phyloP scores from a whole-genome alignment of 1,140 invertebrate species.

The Zaprionus ornatus region DNA sequence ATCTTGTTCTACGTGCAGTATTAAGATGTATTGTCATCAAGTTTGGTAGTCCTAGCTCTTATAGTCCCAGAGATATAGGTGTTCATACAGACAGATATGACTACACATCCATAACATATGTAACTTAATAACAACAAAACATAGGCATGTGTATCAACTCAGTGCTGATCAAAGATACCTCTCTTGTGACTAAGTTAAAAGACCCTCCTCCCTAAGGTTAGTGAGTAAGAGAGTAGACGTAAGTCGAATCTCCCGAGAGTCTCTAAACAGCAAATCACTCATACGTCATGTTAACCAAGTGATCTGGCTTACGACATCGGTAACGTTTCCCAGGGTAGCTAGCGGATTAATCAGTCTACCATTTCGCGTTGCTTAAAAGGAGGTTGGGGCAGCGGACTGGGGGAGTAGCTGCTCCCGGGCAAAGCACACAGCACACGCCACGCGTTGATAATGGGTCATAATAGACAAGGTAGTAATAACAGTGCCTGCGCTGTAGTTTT shows the following conservation, averaged over 20 bases:
- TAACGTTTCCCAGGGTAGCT: background rate
- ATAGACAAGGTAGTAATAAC: conserved; percentile 29
- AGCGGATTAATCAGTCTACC: conserved; percentile 9
- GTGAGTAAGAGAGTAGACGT: no score
- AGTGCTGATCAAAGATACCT: no score
- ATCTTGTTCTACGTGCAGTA: no score
- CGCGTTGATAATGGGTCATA: conserved; percentile 21
- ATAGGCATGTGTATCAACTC: no score
- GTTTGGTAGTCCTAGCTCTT: no score
- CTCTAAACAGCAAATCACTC: background rate
- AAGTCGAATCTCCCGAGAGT: background rate
- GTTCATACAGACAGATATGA: no score
- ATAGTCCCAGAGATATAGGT: no score
- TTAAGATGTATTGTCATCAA: no score
- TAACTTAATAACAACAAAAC: no score
- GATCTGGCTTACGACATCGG: background rate
- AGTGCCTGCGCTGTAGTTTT: background rate
- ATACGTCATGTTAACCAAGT: background rate
- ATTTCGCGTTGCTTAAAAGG: background rate
- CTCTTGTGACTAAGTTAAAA: no score
- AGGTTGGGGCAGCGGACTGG: background rate
- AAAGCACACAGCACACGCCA: conserved; percentile 15
- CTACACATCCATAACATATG: no score
- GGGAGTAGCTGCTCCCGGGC: background rate
- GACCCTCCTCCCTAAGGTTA: no score